Evolutionary conservation across 2,113 vertebrate genomes (phyloP).

Genomic region (Sinocyclocheilus maitianheensis): DNA sequence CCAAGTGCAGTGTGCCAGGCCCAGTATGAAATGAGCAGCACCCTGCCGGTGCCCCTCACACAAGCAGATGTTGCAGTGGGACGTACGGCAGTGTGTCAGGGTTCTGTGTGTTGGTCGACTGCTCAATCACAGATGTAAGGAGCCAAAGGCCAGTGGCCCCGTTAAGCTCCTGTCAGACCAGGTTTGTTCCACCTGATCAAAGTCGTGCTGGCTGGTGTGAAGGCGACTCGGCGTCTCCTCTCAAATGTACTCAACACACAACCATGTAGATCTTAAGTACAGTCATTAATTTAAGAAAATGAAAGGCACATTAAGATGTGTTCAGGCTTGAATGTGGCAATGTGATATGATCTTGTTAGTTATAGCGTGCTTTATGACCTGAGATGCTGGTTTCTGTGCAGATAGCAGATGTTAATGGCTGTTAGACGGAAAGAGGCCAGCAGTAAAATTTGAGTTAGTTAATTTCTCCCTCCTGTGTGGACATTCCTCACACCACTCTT

Average conservation of each 20-base stretch:
- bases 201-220: slow-evolving; percentile 55
- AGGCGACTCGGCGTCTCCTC: slow-evolving; percentile 7
- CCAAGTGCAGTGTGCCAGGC: slow-evolving; percentile 29
- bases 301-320: not conserved
- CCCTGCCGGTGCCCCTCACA: slow-evolving; percentile 45
- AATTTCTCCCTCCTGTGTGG: slow-evolving; percentile 50
- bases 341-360: slow-evolving; percentile 45
- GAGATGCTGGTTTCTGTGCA: slow-evolving; percentile 37
- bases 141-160: slow-evolving; percentile 71
- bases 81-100: slow-evolving; percentile 15
- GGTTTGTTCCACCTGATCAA: slow-evolving; percentile 72
- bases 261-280: not conserved
- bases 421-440: slow-evolving; percentile 52
- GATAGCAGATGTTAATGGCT: slow-evolving; percentile 58
- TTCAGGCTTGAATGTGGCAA: slow-evolving; percentile 24
- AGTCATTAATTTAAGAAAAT: not conserved
- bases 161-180: slow-evolving; percentile 70
- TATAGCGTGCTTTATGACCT: slow-evolving; percentile 39
- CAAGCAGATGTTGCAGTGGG: slow-evolving; percentile 55
- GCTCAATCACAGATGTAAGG: slow-evolving; percentile 63
- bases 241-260: slow-evolving; percentile 46
- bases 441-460: slow-evolving; percentile 55
- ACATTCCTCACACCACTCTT: slow-evolving; percentile 46
- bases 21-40: slow-evolving; percentile 40
- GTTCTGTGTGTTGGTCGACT: slow-evolving; percentile 59